Conservation (phyloP, 2,113 vertebrate genomes). For the Origma solitaria region DNA sequence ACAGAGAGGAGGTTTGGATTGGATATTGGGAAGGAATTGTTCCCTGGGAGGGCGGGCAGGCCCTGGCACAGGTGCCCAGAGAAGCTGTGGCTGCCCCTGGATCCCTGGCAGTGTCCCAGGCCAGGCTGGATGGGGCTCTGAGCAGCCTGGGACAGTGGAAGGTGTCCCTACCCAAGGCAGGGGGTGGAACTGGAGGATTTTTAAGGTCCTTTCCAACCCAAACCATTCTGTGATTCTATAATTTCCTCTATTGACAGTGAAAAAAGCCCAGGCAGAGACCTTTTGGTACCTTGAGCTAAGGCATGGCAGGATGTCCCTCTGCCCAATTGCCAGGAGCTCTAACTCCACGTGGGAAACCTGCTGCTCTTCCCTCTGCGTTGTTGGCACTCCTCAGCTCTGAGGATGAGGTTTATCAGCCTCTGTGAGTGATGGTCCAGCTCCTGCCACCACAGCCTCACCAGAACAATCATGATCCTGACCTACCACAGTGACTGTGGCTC, state of each 20-base stretch:
- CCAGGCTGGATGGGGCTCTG: background rate
- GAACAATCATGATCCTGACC: background rate
- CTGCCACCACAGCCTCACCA: background rate
- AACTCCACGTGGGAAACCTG: background rate
- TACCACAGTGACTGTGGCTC: background rate
- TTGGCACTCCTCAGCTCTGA: background rate
- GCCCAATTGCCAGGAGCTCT: background rate
- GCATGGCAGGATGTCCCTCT: background rate
- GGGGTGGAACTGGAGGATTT: accelerated
- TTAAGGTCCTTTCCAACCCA: background rate
- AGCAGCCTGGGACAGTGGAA: background rate
- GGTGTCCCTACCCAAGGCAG: background rate
- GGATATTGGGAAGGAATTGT: background rate
- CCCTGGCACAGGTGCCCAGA: background rate
- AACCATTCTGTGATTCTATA: background rate
- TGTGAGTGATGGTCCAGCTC: background rate
- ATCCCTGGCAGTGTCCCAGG: background rate
- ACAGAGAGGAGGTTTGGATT: background rate
- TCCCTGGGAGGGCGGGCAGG: accelerated
- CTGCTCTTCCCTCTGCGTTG: background rate
- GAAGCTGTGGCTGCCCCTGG: background rate
- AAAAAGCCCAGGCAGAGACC: background rate
- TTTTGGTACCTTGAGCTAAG: background rate
- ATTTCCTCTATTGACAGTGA: background rate
- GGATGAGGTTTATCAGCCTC: background rate